phyloP scores from a whole-genome alignment of 2,888 invertebrate genomes.

The Ophion costatus region DNA sequence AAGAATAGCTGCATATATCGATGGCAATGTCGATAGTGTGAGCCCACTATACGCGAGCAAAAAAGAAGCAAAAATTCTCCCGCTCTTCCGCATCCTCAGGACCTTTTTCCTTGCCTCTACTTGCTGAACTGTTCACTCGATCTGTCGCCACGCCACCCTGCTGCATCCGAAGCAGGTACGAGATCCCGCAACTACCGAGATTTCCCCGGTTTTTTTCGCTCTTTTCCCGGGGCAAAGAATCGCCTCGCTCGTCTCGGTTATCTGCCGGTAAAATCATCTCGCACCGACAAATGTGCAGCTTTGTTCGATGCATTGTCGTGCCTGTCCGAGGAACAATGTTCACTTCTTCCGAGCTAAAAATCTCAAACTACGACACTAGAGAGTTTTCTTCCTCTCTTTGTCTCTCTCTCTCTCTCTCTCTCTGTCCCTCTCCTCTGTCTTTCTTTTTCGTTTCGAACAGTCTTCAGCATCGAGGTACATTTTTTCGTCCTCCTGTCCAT shows the following conservation, averaged over 20 bases:
- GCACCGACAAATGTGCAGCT: slow-evolving; percentile 72
- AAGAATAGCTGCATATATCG: background rate
- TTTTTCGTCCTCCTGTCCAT: background rate
- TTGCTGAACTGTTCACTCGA: slow-evolving; percentile 10
- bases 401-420: slow-evolving; percentile 17
- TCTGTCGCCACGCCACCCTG: background rate
- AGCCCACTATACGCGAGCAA: slow-evolving; percentile 2
- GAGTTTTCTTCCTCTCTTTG: slow-evolving; percentile 8
- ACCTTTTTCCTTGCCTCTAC: slow-evolving; percentile 6
- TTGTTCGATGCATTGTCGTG: slow-evolving; percentile 66
- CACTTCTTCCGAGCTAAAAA: slow-evolving; percentile 60
- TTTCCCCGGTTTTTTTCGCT: slow-evolving; percentile 53
- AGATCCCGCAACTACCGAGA: slow-evolving; percentile 41
- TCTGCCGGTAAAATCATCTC: slow-evolving; percentile 70
- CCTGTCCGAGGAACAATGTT: slow-evolving; percentile 66
- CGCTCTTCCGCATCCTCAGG: background rate
- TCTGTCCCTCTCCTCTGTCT: background rate
- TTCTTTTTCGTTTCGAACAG: background rate
- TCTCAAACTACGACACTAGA: slow-evolving; percentile 31
- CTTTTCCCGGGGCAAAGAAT: slow-evolving; percentile 38
- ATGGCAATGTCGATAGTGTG: slow-evolving; percentile 16
- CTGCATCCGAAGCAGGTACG: slow-evolving; percentile 38
- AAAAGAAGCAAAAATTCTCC: background rate
- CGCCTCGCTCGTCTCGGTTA: slow-evolving; percentile 56
- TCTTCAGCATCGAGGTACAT: slow-evolving; percentile 1